Percentiles rank a stretch among this genome's conserved stretches.
Conservation (phyloP, 1,140 invertebrate genomes). For the Asobara japonica region DNA sequence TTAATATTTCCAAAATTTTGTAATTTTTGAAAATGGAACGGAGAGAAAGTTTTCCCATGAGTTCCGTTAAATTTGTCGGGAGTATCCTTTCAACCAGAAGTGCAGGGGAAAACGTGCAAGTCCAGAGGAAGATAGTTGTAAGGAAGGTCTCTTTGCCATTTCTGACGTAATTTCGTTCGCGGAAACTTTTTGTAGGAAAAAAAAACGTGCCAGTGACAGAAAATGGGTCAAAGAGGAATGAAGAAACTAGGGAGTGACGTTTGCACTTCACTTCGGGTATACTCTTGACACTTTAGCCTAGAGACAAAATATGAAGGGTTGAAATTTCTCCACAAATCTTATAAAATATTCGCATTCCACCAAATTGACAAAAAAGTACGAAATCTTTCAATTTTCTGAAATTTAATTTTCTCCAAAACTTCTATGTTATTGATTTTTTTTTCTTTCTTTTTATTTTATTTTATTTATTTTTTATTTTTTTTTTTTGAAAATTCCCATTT, state of each 20-base stretch:
- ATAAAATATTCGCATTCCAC: no score
- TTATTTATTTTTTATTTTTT: no score
- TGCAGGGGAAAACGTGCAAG: neutral
- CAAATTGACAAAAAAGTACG: no score
- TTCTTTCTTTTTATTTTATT: no score
- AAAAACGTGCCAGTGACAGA: neutral
- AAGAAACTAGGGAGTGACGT: neutral
- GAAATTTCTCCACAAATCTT: neutral
- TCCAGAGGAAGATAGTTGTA: neutral
- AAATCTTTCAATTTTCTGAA: no score
- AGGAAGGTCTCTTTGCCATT: neutral
- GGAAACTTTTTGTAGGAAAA: neutral
- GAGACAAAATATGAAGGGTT: neutral
- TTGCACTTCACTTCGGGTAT: neutral
- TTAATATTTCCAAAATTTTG: neutral
- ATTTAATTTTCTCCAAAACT: no score
- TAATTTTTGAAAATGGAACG: neutral
- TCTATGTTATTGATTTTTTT: no score
- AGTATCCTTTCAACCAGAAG: conserved; percentile 26
- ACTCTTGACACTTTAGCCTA: neutral
- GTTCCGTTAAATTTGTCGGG: conserved; percentile 32
- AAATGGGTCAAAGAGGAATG: neutral
- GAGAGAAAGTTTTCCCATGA: conserved; percentile 16
- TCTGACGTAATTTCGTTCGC: neutral
- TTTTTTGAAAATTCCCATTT: no score